Percentiles rank a stretch among this genome's conserved stretches.
These are phyloP conservation scores for Drosophila ficusphila DNA, from an alignment of 1,140 invertebrate species.

Conservation along the genomic window DNA sequence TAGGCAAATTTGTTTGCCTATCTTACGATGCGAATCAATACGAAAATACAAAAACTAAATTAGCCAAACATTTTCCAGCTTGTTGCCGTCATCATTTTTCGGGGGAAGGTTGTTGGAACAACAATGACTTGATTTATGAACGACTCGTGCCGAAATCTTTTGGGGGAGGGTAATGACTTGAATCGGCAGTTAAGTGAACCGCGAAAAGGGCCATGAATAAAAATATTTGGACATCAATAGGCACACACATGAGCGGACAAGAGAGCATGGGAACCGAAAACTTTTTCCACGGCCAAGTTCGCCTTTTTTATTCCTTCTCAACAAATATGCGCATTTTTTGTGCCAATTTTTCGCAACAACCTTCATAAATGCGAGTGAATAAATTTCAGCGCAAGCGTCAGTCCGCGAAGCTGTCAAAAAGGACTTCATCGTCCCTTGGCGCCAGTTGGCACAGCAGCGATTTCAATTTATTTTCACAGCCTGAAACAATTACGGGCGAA, in stretches of 20 bases:
- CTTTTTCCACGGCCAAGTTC: slow-evolving; percentile 34
- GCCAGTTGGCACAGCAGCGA: slow-evolving; percentile 67
- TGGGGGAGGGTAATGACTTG: slow-evolving; percentile 73
- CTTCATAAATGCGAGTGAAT: slow-evolving; percentile 46
- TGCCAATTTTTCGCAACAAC: slow-evolving; percentile 3
- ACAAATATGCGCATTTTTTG: slow-evolving; percentile 31
- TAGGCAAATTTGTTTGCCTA: slow-evolving; percentile 49
- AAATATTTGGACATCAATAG: slow-evolving; percentile 82
- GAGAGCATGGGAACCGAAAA: slow-evolving; percentile 60
- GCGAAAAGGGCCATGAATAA: slow-evolving; percentile 80
- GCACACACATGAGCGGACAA: slow-evolving; percentile 44
- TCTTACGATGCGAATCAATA: slow-evolving; percentile 7
- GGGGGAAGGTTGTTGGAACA: slow-evolving; percentile 17
- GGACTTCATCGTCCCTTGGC: slow-evolving; percentile 58
- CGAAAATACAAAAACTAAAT: slow-evolving; percentile 52
- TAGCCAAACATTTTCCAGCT: slow-evolving; percentile 76
- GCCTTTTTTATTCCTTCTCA: slow-evolving; percentile 16
- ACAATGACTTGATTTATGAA: slow-evolving; percentile 79
- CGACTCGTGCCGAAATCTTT: slow-evolving; percentile 65
- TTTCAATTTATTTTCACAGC: slow-evolving; percentile 82
- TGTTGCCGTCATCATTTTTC: slow-evolving; percentile 63
- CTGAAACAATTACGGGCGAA: slow-evolving; percentile 72
- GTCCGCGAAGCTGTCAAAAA: slow-evolving; percentile 75
- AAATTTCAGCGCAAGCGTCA: slow-evolving; percentile 70
- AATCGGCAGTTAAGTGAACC: slow-evolving; percentile 76